A percentile compares a stretch with the other conserved stretches of the same genome.
Conservation (phyloP, 2,888 invertebrate genomes). For the Yponomeuta evonymella region DNA sequence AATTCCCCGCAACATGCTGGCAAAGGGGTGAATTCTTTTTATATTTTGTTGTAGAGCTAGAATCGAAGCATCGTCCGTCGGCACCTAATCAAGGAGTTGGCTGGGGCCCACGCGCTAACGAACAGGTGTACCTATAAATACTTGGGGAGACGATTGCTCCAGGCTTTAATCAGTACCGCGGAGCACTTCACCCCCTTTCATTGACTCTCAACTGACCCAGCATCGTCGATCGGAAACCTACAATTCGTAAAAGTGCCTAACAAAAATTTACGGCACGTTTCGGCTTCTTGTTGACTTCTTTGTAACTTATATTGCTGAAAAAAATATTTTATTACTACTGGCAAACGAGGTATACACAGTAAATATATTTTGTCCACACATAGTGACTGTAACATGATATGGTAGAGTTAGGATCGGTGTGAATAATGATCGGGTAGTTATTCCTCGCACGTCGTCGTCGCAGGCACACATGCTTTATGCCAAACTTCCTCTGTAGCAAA, state of each 20-base stretch:
- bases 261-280: constrained; percentile 58
- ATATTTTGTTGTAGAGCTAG: constrained; percentile 50
- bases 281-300: constrained; percentile 28
- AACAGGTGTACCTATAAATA: constrained; percentile 76
- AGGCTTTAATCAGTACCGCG: constrained; percentile 73
- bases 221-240: constrained; percentile 67
- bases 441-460: constrained; percentile 39
- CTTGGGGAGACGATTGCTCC: constrained; percentile 73
- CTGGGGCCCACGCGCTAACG: constrained; percentile 69
- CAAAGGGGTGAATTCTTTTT: constrained; percentile 48
- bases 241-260: constrained; percentile 55
- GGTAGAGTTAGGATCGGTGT: neutral
- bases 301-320: neutral
- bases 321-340: neutral
- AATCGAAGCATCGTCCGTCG: constrained; percentile 65
- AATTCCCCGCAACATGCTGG: constrained; percentile 45
- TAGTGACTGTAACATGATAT: neutral
- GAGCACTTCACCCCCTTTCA: constrained; percentile 73
- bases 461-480: constrained; percentile 42
- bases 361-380: neutral
- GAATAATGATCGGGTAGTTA: constrained; percentile 28
- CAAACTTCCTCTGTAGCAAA: constrained; percentile 48
- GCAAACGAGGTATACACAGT: neutral
- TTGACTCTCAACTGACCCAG: constrained; percentile 69
- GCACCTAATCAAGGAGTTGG: constrained; percentile 76